phyloP scores from a whole-genome alignment of 2,797 vertebrate species.

The Sebastes trivittatus region DNA sequence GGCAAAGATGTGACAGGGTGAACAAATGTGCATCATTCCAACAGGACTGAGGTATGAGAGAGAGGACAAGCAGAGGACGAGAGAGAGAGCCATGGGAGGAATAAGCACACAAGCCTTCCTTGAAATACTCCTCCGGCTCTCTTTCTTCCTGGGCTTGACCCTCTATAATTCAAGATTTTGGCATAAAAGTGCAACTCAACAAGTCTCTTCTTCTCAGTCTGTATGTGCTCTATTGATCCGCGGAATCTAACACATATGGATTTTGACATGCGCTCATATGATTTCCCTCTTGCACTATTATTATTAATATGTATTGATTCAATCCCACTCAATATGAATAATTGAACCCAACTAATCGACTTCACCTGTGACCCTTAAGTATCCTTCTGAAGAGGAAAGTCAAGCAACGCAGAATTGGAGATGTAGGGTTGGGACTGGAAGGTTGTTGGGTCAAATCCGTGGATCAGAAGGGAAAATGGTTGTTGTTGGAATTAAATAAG shows the following conservation, averaged over 20 bases:
- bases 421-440: background rate
- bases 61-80: slow-evolving; percentile 27
- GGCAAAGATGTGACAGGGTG: slow-evolving; percentile 42
- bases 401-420: background rate
- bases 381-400: background rate
- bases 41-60: slow-evolving; percentile 3
- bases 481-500: slow-evolving; percentile 9
- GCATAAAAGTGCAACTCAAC: slow-evolving; percentile 39
- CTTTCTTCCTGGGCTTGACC: background rate
- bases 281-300: slow-evolving; percentile 45
- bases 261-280: slow-evolving; percentile 12
- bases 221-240: background rate
- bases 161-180: slow-evolving; percentile 38
- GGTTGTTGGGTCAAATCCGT: slow-evolving; percentile 8
- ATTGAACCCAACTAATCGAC: slow-evolving; percentile 12
- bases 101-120: slow-evolving; percentile 7
- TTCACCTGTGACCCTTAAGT: slow-evolving; percentile 19
- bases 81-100: background rate
- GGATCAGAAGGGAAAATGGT: background rate
- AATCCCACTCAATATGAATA: slow-evolving; percentile 25
- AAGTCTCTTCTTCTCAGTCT: slow-evolving; percentile 17
- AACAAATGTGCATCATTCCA: slow-evolving; percentile 49
- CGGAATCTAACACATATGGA: slow-evolving; percentile 17
- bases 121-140: slow-evolving; percentile 25
- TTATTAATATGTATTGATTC: slow-evolving; percentile 51